These are phyloP conservation scores for Tarsius wallacei DNA, from an alignment of 2,797 vertebrate genomes.

Conservation along the genomic window DNA sequence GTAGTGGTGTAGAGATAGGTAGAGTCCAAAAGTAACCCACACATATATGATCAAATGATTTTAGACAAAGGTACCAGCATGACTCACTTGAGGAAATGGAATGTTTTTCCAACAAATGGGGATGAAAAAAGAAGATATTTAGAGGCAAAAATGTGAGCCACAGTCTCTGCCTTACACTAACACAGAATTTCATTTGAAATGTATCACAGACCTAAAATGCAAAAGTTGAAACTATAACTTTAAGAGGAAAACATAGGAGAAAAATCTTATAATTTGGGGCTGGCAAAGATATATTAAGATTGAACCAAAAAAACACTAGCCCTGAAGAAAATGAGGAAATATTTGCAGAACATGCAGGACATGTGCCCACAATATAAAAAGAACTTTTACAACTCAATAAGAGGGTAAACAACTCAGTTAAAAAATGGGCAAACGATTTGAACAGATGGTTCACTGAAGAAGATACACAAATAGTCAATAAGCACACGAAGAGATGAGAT, in stretches of 20 bases:
- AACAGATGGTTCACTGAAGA: too few species aligned
- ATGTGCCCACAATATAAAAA: not conserved
- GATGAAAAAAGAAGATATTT: not conserved
- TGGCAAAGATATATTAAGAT: not conserved
- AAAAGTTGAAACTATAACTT: slow-evolving; percentile 5
- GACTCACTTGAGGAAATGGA: not conserved
- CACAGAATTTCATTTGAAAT: not conserved
- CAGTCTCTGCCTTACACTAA: not conserved
- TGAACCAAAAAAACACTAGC: not conserved
- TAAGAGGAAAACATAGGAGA: not conserved
- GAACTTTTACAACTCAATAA: not conserved
- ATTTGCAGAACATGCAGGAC: not conserved
- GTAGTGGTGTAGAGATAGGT: not conserved
- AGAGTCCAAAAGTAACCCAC: not conserved
- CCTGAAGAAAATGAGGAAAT: slow-evolving; percentile 13
- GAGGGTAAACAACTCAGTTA: not conserved
- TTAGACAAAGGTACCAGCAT: not conserved
- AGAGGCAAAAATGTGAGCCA: not conserved
- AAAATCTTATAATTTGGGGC: not conserved
- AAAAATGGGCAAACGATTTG: too few species aligned
- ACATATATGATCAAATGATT: not conserved
- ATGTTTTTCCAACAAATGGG: not conserved
- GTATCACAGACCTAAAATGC: not conserved
- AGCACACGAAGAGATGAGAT: not conserved
- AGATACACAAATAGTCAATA: not conserved